A percentile compares a stretch with the other conserved stretches of the same genome.
Evolutionary conservation across 2,113 vertebrate species (phyloP).

Genomic region (Micronisus gabar): DNA sequence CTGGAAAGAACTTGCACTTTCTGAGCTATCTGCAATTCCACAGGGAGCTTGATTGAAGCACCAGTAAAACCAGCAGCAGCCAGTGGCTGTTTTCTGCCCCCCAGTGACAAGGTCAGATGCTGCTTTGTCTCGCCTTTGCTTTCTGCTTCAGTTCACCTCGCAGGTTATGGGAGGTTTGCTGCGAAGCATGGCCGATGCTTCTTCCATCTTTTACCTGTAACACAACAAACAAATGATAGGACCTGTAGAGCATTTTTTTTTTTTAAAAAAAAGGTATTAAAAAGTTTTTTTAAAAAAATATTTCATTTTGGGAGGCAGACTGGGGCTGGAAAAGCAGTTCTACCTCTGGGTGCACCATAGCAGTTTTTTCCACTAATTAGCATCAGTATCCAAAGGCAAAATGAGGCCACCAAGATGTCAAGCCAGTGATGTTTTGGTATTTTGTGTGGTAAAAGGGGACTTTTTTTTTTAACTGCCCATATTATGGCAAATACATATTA

Average conservation of each 20-base stretch:
- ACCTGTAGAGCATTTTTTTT: neutral
- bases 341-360: neutral
- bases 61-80: neutral
- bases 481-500: neutral
- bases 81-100: constrained; percentile 6
- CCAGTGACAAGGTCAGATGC: constrained; percentile 9
- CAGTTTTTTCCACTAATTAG: neutral
- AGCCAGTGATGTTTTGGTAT: neutral
- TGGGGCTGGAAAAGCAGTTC: neutral
- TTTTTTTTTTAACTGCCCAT: neutral
- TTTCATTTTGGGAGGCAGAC: neutral
- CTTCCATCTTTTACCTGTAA: constrained; percentile 35
- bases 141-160: constrained; percentile 6
- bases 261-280: neutral
- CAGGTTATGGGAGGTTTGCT: neutral
- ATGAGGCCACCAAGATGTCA: neutral
- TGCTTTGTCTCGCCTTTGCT: neutral
- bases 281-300: neutral
- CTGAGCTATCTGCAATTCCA: neutral
- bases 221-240: neutral
- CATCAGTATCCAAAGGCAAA: neutral
- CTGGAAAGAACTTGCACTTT: constrained; percentile 8
- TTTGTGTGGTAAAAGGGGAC: neutral
- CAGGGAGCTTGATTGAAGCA: constrained; percentile 11
- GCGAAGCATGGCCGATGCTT: neutral